A percentile compares a stretch with the other conserved stretches of the same genome.
These are phyloP conservation scores for Corynorhinus townsendii DNA, from an alignment of 2,113 vertebrate species.

Conservation along the genomic window DNA sequence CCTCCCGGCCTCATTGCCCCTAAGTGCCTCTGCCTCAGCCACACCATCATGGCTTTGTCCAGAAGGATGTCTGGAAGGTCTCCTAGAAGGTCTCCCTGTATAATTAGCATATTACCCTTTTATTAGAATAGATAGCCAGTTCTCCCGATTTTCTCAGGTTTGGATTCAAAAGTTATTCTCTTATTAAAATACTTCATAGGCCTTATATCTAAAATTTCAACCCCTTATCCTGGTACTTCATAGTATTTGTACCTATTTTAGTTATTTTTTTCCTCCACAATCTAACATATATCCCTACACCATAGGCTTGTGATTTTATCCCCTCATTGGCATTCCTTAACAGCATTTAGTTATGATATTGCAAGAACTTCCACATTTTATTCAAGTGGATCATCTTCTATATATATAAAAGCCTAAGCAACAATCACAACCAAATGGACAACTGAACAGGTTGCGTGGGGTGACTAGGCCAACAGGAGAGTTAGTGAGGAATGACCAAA, in stretches of 20 bases:
- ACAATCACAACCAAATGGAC: too few relatives aligned
- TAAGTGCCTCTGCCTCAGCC: too few relatives aligned
- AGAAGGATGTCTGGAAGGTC: too few relatives aligned
- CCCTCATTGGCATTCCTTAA: background rate
- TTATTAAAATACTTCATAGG: background rate
- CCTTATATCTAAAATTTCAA: background rate
- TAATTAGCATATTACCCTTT: too few relatives aligned
- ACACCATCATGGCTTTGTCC: too few relatives aligned
- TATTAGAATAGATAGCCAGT: too few relatives aligned
- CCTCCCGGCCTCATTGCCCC: too few relatives aligned
- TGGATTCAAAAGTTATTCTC: background rate
- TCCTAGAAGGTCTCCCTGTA: too few relatives aligned
- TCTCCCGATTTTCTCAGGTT: background rate
- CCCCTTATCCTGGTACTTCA: fast-evolving
- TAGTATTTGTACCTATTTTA: background rate
- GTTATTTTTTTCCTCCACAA: background rate
- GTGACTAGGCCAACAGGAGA: too few relatives aligned
- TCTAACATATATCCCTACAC: background rate
- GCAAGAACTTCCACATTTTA: background rate
- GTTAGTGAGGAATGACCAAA: too few relatives aligned
- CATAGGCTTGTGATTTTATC: background rate
- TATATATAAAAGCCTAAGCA: too few relatives aligned
- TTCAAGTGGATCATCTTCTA: background rate
- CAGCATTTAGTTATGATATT: background rate
- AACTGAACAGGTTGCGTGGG: too few relatives aligned